A percentile compares a stretch with the other conserved stretches of the same genome.
phyloP scores from a whole-genome alignment of 2,797 vertebrate species.

The Sebastolobus alascanus region DNA sequence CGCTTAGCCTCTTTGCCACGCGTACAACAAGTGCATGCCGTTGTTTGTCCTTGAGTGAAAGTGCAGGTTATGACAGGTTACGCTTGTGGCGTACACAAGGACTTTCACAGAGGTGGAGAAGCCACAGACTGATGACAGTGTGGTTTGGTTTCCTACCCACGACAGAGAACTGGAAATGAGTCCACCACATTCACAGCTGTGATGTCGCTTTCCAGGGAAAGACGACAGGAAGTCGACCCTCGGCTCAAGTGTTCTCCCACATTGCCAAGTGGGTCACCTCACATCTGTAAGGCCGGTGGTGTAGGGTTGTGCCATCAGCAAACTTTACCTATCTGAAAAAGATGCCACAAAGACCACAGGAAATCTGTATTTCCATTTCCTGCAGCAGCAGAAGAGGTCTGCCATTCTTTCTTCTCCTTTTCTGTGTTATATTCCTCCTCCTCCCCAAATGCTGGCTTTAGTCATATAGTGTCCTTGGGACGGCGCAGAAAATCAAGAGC shows the following conservation, averaged over 20 bases:
- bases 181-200: conserved; percentile 5
- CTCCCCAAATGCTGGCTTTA: conserved; percentile 35
- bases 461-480: conserved; percentile 39
- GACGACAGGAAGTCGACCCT: conserved; percentile 6
- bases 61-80: conserved; percentile 7
- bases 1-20: conserved; percentile 10
- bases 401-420: conserved; percentile 13
- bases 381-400: conserved; percentile 1
- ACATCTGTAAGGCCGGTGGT: conserved; percentile 9
- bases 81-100: neutral
- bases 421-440: neutral
- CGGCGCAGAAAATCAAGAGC: conserved; percentile 36
- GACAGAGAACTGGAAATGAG: conserved; percentile 2
- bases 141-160: neutral
- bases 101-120: neutral
- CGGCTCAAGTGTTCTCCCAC: conserved; percentile 11
- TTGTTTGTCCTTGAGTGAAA: neutral
- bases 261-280: conserved; percentile 1
- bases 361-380: conserved; percentile 44
- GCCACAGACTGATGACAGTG: neutral
- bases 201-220: conserved; percentile 7
- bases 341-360: conserved; percentile 24
- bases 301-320: conserved; percentile 23
- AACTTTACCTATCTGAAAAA: neutral
- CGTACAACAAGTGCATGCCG: conserved; percentile 5